These are phyloP conservation scores for Hippocampus comes DNA, from an alignment of 2,113 vertebrate species.

Conservation along the genomic window DNA sequence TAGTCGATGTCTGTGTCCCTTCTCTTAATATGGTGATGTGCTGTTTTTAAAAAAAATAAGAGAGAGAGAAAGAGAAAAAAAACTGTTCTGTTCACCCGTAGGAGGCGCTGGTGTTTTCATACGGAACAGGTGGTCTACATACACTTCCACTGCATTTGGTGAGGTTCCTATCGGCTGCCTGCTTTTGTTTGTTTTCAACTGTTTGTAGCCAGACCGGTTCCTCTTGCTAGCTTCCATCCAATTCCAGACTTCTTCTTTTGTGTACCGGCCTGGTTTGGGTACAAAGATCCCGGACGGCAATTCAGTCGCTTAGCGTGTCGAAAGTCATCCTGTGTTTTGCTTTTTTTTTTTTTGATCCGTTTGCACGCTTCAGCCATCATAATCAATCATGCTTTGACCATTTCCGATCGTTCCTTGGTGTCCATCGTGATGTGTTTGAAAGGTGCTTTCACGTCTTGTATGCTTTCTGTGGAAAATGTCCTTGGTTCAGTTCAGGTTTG, in stretches of 20 bases:
- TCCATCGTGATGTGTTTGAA: conserved; percentile 41
- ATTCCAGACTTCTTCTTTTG: conserved; percentile 24
- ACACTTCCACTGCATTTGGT: conserved; percentile 77
- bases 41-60: conserved; percentile 33
- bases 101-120: conserved; percentile 79
- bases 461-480: background rate
- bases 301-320: conserved; percentile 10
- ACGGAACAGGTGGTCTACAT: conserved; percentile 76
- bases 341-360: conserved; percentile 27
- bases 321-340: conserved; percentile 38
- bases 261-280: conserved; percentile 21
- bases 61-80: conserved; percentile 38
- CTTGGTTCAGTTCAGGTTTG: background rate
- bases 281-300: conserved; percentile 16
- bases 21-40: conserved; percentile 40
- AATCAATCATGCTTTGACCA: conserved; percentile 49
- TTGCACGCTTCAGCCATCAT: conserved; percentile 52
- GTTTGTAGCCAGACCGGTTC: conserved; percentile 44
- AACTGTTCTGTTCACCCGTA: conserved; percentile 77
- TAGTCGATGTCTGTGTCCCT: conserved; percentile 40
- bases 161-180: conserved; percentile 70
- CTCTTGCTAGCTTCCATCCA: conserved; percentile 34
- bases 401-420: conserved; percentile 36
- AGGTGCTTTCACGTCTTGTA: conserved; percentile 1
- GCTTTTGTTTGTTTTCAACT: conserved; percentile 56